Evolutionary conservation across 2,113 vertebrate species (phyloP), one percentile per base, ranked within the genome.

Genomic region (Nothobranchius furzeri): DNA sequence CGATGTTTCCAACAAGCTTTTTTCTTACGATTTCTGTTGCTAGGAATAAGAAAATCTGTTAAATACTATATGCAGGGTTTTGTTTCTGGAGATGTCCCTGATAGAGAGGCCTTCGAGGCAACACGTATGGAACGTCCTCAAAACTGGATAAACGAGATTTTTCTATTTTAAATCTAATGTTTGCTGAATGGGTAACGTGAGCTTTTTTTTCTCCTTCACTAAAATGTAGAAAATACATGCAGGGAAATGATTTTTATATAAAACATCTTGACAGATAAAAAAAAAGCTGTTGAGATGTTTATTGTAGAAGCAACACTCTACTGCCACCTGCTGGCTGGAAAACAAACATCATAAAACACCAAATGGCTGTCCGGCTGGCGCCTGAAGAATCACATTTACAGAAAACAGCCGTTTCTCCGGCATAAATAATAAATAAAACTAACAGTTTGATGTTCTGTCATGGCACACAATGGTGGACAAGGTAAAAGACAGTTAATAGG

Each of bases 251-350:
- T 57, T 12, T 15, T 6, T 7, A 13, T 63, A 35, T 57, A 5
- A 11, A 45, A 0, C 0, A 8, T 4, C 2, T 30, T 30, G 30
- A 30, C 30, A 30, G 4, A 30, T 30, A 30, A 30, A 20, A 20
- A 20, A 20, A 20, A 30, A 30, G 2, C 30, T 30, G 30, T 17
- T 2, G 9, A 17, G 24, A 43, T 54, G 1, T 25, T 46, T 9
- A 8, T 58, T 70, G 73, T 10, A 61, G 15, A 80, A 78, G 46
- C 17, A 20, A 75, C 11, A 51, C 79, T 85, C 73, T 87, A 50
- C 81, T 89, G 82, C 86, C 87, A 83, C 80, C 89, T 81, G 61
- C 14, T 89, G 89, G 12, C 61, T 14, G 15, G 47, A 73, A 79
- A 40, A 12, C 36, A 78, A 54, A 84, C 6, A 37, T 40, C 25